Conservation (phyloP, 2,797 vertebrate species). For the Glyptemys insculpta region DNA sequence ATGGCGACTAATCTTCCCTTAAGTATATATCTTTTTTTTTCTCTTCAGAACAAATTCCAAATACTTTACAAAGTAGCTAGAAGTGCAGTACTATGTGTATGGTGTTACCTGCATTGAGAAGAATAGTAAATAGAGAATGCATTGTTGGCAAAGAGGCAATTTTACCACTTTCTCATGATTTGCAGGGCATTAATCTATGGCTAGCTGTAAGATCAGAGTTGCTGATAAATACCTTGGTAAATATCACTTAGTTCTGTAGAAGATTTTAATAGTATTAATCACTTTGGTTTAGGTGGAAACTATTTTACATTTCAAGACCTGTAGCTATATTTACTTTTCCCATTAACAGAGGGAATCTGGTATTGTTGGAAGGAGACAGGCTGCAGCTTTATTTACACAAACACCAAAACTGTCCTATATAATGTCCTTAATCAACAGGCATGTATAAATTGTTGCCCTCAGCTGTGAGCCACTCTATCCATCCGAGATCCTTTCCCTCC, state of each 20-base stretch:
- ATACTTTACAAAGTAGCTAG: neutral
- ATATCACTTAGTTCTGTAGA: neutral
- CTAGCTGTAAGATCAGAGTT: neutral
- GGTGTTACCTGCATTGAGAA: neutral
- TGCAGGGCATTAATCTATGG: neutral
- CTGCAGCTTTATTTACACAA: fast-evolving
- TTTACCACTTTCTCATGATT: neutral
- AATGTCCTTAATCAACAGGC: neutral
- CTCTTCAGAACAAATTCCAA: neutral
- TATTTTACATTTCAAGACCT: fast-evolving
- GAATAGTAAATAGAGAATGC: too few relatives aligned
- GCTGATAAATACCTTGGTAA: neutral
- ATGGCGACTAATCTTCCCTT: neutral
- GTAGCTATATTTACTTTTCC: neutral
- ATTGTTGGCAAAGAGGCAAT: neutral
- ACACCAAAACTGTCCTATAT: fast-evolving
- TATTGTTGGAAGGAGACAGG: neutral
- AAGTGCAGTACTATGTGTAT: neutral
- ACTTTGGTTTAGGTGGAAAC: neutral
- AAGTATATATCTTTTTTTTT: fast-evolving
- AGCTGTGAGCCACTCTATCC: fast-evolving
- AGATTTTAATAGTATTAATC: neutral
- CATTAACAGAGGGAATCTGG: neutral
- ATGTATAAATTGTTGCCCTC: neutral
- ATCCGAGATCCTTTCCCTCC: neutral